Base-by-base conservation (phyloP, 2,888 invertebrate genomes). In the Yponomeuta sedellus region DNA sequence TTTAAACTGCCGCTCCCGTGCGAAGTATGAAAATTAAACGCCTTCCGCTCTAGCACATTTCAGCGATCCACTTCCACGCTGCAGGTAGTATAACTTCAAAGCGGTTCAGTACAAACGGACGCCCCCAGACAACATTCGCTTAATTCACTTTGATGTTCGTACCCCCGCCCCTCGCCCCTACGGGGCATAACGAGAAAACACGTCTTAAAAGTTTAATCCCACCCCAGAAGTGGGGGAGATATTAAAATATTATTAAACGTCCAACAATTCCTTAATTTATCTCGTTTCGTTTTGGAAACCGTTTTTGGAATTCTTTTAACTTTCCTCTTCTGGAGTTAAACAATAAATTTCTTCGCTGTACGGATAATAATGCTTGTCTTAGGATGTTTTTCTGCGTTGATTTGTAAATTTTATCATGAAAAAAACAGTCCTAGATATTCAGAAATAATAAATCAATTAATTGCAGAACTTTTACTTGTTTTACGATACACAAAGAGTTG, bases 101-200 rank as follows among this genome's bases (percentile, higher is more conserved):
- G 88, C 85, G 79, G 85, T 85, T 86, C 83, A 68, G 63, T 39
- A 88, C 86, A 86, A 86, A 81, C 86, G 86, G 87, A 88, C 88
- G 85, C 90, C 88, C 88, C 85, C 82, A 88, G 88, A 89, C 88
- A 90, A 89, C 89, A 88, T 86, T 88, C 86, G 86, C 84, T 91
- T 34, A 90, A 91, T 90, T 91, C 88, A 83, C 90, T 91, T 91
- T 91, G 89, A 91, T 89, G 87, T 89, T 79, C 75, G 10, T 58
- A 80, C 83, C 85, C 81, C 68, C 71, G 70, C 71, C 71, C 69
- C 73, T 73, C 74, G 71, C 72, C 73, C 71, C 70, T 71, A 56
- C 61, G 12, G 19, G 44, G 75, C 75, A 80, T 86, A 85, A 86
- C 85, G 86, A 88, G 87, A 85, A 88, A 87, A 88, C 81, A 80